Base-by-base conservation (phyloP, 1,140 invertebrate genomes). In the Mesaphorura yosii region DNA sequence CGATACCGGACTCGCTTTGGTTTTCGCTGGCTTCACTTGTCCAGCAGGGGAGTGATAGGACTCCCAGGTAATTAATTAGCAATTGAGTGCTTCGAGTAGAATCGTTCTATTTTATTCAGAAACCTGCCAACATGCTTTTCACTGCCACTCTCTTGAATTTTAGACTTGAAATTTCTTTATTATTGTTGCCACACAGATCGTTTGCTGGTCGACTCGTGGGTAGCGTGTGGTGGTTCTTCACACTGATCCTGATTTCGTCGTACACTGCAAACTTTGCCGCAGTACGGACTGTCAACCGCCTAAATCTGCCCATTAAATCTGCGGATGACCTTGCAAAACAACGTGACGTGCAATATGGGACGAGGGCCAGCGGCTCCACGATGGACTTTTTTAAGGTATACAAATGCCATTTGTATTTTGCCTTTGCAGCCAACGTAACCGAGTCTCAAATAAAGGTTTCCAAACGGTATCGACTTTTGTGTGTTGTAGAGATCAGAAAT, bases 181-280 rank as follows among this genome's bases (percentile, higher is more conserved):
- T n/a, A n/a, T n/a, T n/a, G n/a, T n/a, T n/a, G n/a, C n/a, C n/a
- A n/a, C n/a, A n/a, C 57, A 76, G 76, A 62, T 78, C 80, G 3
- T 67, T 80, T 31, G 77, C 78, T 25, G 80, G 79, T 1, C 68
- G 80, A 40, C 71, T 83, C 48, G 76, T 80, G 2, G 77, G 77
- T 5, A 75, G 76, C 40, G 76, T 78, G 25, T 82, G 79, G 79
- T 82, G 80, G 80, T 82, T 83, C 66, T 82, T 82, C 64, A 81
- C 79, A 0, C 70, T 82, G 47, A 82, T 82, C 59, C 76, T 82
- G 58, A 79, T 81, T 55, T 79, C 78, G 14, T 80, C 78, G 0
- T 83, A 82, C 65, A 82, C 80, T 12, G 79, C 80, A 37, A 82
- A 82, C 65, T 66, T 82, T 55, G 80, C 80, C 19, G 61, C 61